A percentile compares a stretch with the other conserved stretches of the same genome.
Conservation (phyloP, 2,888 invertebrate species). For the Melinaea menophilus region DNA sequence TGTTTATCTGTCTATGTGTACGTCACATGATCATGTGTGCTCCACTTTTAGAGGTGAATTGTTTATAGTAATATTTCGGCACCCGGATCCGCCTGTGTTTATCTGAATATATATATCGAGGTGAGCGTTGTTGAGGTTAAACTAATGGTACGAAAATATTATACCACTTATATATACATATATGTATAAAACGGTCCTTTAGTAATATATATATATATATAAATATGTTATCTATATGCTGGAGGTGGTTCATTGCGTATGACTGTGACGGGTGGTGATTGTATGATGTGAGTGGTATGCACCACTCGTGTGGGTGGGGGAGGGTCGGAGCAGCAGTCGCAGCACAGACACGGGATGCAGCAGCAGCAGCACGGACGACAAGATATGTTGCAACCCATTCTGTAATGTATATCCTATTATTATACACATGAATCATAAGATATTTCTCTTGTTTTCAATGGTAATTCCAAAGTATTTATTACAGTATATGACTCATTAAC, state of each 20-base stretch:
- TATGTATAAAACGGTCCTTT: background rate
- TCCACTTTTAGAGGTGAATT: too few relatives aligned
- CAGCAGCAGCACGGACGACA: slow-evolving; percentile 69
- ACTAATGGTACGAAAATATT: too few relatives aligned
- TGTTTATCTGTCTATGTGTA: too few relatives aligned
- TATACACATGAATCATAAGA: slow-evolving; percentile 1
- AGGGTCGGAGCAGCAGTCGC: slow-evolving; percentile 58
- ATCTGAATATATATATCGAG: too few relatives aligned
- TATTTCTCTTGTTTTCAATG: too few relatives aligned
- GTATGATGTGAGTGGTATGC: slow-evolving; percentile 38
- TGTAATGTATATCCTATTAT: slow-evolving; percentile 39
- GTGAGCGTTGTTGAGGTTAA: too few relatives aligned
- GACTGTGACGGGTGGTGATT: slow-evolving; percentile 33
- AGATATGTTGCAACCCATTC: slow-evolving; percentile 69
- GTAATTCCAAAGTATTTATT: too few relatives aligned
- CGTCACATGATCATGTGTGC: too few relatives aligned
- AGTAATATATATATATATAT: background rate
- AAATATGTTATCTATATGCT: slow-evolving; percentile 41
- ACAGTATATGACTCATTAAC: too few relatives aligned
- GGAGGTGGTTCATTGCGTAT: slow-evolving; percentile 47
- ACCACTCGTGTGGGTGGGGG: slow-evolving; percentile 43
- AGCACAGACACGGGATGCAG: slow-evolving; percentile 64
- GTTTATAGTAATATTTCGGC: too few relatives aligned
- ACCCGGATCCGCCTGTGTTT: too few relatives aligned
- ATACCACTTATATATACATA: too few relatives aligned